Evolutionary conservation across 2,113 vertebrate genomes (phyloP).

Genomic region (Cephalopholis sonnerati): DNA sequence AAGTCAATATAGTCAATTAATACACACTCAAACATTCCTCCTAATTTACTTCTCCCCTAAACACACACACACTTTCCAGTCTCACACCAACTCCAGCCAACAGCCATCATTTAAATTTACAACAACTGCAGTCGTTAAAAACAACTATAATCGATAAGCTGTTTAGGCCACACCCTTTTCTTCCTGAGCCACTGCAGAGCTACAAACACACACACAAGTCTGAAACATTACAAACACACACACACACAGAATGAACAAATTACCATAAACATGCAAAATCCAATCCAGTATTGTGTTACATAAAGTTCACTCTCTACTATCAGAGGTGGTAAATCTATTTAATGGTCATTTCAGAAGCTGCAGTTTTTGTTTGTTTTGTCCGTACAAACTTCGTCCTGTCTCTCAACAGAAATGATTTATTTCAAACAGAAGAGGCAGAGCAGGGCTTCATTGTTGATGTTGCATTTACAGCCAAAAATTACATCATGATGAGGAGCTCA

Average conservation of each 20-base stretch:
- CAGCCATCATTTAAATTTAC: conserved; percentile 74
- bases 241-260: neutral
- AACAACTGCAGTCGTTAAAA: conserved; percentile 73
- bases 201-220: conserved; percentile 1
- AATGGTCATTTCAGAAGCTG: neutral
- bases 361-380: neutral
- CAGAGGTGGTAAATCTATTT: neutral
- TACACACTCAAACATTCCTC: neutral
- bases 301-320: neutral
- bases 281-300: no score
- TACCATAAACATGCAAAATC: no score
- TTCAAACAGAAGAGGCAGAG: neutral
- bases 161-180: conserved; percentile 54
- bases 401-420: neutral
- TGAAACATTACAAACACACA: conserved; percentile 3
- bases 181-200: conserved; percentile 44
- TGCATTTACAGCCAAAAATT: neutral
- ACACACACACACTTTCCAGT: neutral
- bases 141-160: conserved; percentile 64
- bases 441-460: neutral
- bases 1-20: neutral
- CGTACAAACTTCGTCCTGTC: no score
- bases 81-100: conserved; percentile 29
- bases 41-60: neutral
- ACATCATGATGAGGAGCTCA: neutral